Evolutionary conservation across 2,797 vertebrate species (phyloP).

Genomic region (Sternarchorhynchus goeldii): DNA sequence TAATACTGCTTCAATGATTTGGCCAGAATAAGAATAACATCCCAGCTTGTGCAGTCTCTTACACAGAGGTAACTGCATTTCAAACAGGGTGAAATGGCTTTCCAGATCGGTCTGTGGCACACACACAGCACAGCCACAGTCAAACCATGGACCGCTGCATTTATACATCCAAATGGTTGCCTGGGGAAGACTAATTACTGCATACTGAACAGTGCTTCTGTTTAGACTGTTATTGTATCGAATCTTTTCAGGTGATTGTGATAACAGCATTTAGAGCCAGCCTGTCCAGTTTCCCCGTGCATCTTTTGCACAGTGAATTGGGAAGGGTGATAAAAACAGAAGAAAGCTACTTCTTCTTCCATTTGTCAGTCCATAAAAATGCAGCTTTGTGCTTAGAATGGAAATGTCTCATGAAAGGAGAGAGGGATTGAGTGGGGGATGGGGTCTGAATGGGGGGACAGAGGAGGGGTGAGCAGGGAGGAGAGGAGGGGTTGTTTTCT

Average conservation of each 20-base stretch:
- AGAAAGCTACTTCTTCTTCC: slow-evolving; percentile 61
- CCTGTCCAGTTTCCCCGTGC: slow-evolving; percentile 5
- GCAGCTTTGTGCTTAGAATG: slow-evolving; percentile 79
- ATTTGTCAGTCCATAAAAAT: slow-evolving; percentile 76
- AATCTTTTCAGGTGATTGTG: slow-evolving; percentile 39
- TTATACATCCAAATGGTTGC: slow-evolving; percentile 36
- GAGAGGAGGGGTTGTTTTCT: slow-evolving; percentile 54
- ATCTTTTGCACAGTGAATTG: slow-evolving; percentile 32
- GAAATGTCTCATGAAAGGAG: slow-evolving; percentile 77
- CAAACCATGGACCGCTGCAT: slow-evolving; percentile 31
- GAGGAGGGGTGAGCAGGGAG: slow-evolving; percentile 53
- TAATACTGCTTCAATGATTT: slow-evolving; percentile 72
- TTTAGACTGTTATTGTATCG: slow-evolving; percentile 47
- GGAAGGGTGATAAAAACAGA: slow-evolving; percentile 52
- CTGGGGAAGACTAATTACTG: slow-evolving; percentile 46
- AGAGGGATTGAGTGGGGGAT: slow-evolving; percentile 53
- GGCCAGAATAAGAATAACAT: slow-evolving; percentile 74
- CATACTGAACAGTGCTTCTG: slow-evolving; percentile 34
- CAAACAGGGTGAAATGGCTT: slow-evolving; percentile 38
- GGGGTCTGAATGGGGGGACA: slow-evolving; percentile 65
- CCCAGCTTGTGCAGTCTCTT: slow-evolving; percentile 59
- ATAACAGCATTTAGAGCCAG: slow-evolving; percentile 44
- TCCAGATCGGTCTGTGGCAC: slow-evolving; percentile 10
- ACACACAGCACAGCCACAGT: slow-evolving; percentile 23
- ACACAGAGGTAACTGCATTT: slow-evolving; percentile 37